Evolutionary conservation across 2,113 vertebrate genomes (phyloP), one percentile per base, ranked within the genome.

Genomic region (Suricata suricatta): DNA sequence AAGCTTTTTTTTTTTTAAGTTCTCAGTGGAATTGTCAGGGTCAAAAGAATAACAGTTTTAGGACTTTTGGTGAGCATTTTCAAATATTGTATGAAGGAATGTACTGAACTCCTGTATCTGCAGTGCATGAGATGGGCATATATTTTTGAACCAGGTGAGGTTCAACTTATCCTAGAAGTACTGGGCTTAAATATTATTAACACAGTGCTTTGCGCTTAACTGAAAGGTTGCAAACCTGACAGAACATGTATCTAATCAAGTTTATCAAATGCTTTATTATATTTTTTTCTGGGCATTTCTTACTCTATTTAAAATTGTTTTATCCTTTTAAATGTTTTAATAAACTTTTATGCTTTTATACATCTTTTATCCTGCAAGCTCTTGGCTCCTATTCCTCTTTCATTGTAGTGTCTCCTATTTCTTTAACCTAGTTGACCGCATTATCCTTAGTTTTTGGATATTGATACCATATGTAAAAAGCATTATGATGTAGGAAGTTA

Each of bases 191-290:
- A 38, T 94, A 81, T 54, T 94, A 15, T 89, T 90, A 81, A 72
- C 60, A 68, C 21, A 88, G 7, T 74, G 80, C 27, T 17, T 92
- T 92, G 69, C 2, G 33, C 41, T 84, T 94, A 92, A 92, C 35
- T 25, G 35, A 57, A 79, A 31, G 27, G 25, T 88, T 96, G 14
- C 3, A 63, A 13, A 71, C 25, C 41, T 66, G 80, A 68, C 17
- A 77, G 60, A 93, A 44, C 29, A 38, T 84, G 11, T 91, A 74
- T 80, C 29, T 88, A 90, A 63, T 88, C n/a, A 19, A 91, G 0
- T 74, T 82, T 74, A 74, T 92, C 66, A 81, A 69, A 76, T 96
- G 17, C 81, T 72, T 92, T 90, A 33, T 68, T 97, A 25, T 89
- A 63, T 89, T 79, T 94, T 94, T 79, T 29, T 90, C 21, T 74